Base-by-base conservation (phyloP, 1,140 invertebrate species). In the Euglossa dilemma region DNA sequence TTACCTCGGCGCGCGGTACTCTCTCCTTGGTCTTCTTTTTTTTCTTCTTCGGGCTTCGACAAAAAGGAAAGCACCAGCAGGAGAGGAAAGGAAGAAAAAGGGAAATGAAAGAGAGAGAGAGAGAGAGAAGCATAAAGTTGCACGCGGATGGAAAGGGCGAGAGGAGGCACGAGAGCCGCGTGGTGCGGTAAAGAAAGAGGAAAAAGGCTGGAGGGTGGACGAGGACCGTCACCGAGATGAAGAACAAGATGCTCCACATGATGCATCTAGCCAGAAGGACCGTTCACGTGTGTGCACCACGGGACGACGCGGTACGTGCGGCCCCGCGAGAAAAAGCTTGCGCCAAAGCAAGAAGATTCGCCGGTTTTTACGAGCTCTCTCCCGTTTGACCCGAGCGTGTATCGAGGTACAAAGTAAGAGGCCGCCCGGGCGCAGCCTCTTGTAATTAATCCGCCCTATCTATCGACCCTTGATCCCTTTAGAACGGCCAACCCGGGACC, bases 1-100 rank as follows among this genome's bases (percentile, higher is more conserved):
- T 91, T 91, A 91, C 87, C 90, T 91, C 85, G 77, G 63, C 78
- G 63, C 78, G 74, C 75, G 28, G 8, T 88, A 73, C 73, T 63
- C 69, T 72, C 36, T 66, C 20, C 63, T 73, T 66, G 28, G 70
- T 84, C 77, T 72, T 84, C 67, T 54, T 70, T 80, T 76, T 74
- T 77, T 74, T 59, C 59, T 57, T 84, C 75, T 83, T 80, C 67
- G 52, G 56, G 61, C 54, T 76, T 87, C 50, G 71, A 52, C 54
- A 67, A 54, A 67, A 45, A 59, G 52, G 25, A 47, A 47, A 61
- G 36, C 1, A 36, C 1, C 1, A 36, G n/a, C n/a, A n/a, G n/a
- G 36, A 36, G 36, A 36, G 36, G 4, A 36, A 36, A 36, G 36
- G 36, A 47, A 70, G 16, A 36, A 52, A 72, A 36, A 63, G 23